Evolutionary conservation across 1,140 invertebrate species (phyloP).

Genomic region (Vanessa atalanta): DNA sequence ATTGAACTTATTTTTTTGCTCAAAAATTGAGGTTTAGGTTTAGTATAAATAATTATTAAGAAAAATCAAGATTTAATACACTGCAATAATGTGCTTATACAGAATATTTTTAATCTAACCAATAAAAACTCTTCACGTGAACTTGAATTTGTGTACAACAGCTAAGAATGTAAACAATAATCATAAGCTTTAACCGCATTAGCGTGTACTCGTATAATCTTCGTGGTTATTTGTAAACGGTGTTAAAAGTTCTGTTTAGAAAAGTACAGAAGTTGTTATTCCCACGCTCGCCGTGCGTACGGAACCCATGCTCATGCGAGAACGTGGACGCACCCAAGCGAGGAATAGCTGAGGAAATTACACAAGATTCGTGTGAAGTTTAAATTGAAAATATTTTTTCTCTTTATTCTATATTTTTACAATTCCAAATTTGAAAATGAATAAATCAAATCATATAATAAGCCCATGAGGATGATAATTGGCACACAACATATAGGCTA

Average conservation of each 20-base stretch:
- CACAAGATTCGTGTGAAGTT: conserved; percentile 5
- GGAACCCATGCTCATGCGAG: conserved; percentile 6
- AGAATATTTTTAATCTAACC: background rate
- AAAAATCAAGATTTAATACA: no score
- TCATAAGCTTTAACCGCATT: conserved; percentile 6
- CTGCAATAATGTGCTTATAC: no score
- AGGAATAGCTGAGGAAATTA: conserved; percentile 20
- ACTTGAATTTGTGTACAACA: background rate
- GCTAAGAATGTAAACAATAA: background rate
- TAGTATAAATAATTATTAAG: no score
- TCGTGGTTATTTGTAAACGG: conserved; percentile 17
- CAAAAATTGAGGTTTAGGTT: no score
- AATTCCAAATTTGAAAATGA: no score
- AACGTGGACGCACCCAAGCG: conserved; percentile 44
- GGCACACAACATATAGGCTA: no score
- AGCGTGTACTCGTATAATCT: conserved; percentile 6
- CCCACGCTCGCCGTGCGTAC: conserved; percentile 33
- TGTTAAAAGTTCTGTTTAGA: conserved; percentile 14
- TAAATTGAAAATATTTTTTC: background rate
- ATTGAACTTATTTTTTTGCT: no score
- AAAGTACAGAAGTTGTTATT: conserved; percentile 23
- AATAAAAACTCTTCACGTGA: background rate
- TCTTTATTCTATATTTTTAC: no score
- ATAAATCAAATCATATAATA: no score
- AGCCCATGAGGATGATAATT: no score